phyloP scores from a whole-genome alignment of 1,140 invertebrate genomes.

The Polyergus mexicanus region DNA sequence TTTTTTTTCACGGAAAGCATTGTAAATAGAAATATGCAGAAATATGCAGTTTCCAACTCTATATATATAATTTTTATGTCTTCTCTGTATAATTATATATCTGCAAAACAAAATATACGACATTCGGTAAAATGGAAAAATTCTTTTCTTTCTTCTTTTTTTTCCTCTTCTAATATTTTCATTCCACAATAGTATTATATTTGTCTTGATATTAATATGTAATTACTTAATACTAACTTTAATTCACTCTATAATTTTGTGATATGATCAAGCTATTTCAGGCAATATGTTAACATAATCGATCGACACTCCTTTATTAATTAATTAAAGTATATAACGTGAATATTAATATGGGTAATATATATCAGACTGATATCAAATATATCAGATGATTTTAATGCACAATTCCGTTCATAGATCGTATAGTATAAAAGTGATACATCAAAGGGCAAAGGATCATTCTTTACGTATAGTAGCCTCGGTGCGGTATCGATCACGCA shows the following conservation, averaged over 20 bases:
- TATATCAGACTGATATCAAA: background rate
- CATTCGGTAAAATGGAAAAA: background rate
- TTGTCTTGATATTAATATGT: background rate
- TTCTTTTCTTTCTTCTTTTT: background rate
- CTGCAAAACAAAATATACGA: background rate
- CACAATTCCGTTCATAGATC: constrained; percentile 8
- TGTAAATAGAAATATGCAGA: too few species aligned
- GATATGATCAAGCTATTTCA: background rate
- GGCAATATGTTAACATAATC: background rate
- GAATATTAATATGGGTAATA: background rate
- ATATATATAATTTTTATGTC: background rate
- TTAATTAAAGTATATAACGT: constrained; percentile 16
- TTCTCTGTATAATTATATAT: background rate
- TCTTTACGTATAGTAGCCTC: constrained; percentile 36
- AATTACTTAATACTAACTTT: background rate
- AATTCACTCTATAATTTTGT: background rate
- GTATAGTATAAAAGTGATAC: constrained; percentile 14
- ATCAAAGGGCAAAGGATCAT: constrained; percentile 54
- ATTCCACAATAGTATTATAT: background rate
- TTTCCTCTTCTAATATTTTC: background rate
- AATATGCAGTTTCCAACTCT: background rate
- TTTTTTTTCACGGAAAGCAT: background rate
- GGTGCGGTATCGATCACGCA: constrained; percentile 16
- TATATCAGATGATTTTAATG: background rate
- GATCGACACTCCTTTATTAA: background rate